Percentiles rank a stretch among this genome's conserved stretches.
Evolutionary conservation across 2,888 invertebrate genomes (phyloP).

Genomic region (Drosophila tanythrix): DNA sequence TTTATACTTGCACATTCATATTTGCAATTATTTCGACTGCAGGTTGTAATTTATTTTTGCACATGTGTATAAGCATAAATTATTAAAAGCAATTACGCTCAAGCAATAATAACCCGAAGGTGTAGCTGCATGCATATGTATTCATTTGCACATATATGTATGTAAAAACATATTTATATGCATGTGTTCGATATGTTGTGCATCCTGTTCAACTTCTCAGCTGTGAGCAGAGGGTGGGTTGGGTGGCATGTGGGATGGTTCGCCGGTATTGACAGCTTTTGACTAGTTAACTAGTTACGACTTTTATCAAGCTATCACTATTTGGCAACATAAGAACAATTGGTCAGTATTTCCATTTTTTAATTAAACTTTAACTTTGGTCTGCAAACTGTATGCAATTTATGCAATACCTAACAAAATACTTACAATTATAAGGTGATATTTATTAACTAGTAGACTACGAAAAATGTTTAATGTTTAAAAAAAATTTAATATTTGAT

Average conservation of each 20-base stretch:
- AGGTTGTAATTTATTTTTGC: background rate
- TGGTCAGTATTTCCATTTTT: background rate
- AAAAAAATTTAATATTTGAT: background rate
- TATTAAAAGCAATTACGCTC: slow-evolving; percentile 14
- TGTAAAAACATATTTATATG: background rate
- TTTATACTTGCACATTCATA: slow-evolving; percentile 10
- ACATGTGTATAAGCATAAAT: slow-evolving; percentile 15
- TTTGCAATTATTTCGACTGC: background rate
- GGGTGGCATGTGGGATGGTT: background rate
- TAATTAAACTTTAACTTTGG: background rate
- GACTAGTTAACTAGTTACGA: background rate
- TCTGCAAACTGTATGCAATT: background rate
- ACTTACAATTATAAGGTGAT: background rate
- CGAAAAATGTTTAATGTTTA: background rate
- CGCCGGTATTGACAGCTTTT: slow-evolving; percentile 9
- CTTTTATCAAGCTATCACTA: background rate
- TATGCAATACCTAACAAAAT: background rate
- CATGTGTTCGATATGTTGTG: slow-evolving; percentile 43
- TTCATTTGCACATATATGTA: slow-evolving; percentile 12
- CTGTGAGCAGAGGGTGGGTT: slow-evolving; percentile 19
- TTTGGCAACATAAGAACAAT: background rate
- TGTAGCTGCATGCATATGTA: background rate
- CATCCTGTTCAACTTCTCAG: slow-evolving; percentile 57
- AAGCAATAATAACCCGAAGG: background rate
- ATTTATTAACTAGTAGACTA: background rate